A percentile compares a stretch with the other conserved stretches of the same genome.
phyloP scores from a whole-genome alignment of 2,797 vertebrate genomes.

The Micropoecilia bifurca region DNA sequence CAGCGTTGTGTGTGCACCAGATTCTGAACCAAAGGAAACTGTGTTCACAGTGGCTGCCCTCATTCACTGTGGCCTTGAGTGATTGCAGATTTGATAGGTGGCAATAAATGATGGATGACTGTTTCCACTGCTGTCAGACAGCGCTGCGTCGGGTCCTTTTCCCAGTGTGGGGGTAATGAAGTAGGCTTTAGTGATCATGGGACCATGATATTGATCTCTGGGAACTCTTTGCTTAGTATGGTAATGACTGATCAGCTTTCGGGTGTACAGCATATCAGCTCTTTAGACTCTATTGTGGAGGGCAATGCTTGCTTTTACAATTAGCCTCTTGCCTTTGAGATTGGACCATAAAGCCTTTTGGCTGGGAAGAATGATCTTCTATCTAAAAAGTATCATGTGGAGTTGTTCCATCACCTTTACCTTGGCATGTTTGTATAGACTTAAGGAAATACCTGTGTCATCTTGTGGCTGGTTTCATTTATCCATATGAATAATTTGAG shows the following conservation, averaged over 20 bases:
- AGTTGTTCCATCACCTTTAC: conserved; percentile 10
- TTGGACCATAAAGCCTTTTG: conserved; percentile 18
- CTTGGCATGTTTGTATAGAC: neutral
- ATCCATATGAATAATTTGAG: neutral
- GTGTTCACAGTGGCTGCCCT: conserved; percentile 28
- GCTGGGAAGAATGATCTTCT: conserved; percentile 23
- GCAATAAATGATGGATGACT: conserved; percentile 64
- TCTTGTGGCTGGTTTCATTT: neutral
- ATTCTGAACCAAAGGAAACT: conserved; percentile 17
- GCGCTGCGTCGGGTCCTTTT: conserved; percentile 34
- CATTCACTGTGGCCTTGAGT: conserved; percentile 47
- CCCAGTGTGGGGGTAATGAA: conserved; percentile 36
- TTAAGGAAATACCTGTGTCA: neutral
- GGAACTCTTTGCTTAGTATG: conserved; percentile 32
- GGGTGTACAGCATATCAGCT: neutral
- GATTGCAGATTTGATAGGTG: conserved; percentile 43
- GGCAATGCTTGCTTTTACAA: neutral
- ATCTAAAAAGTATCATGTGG: conserved; percentile 27
- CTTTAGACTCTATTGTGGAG: conserved; percentile 3
- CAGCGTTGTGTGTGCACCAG: conserved; percentile 7
- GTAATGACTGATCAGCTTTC: conserved; percentile 53
- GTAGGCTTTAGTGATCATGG: conserved; percentile 35
- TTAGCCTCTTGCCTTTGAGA: conserved; percentile 13
- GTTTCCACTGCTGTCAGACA: conserved; percentile 43
- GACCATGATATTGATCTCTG: conserved; percentile 52